A percentile compares a stretch with the other conserved stretches of the same genome.
These are phyloP conservation scores for Protonemura montana DNA, from an alignment of 2,888 invertebrate species.

Conservation along the genomic window DNA sequence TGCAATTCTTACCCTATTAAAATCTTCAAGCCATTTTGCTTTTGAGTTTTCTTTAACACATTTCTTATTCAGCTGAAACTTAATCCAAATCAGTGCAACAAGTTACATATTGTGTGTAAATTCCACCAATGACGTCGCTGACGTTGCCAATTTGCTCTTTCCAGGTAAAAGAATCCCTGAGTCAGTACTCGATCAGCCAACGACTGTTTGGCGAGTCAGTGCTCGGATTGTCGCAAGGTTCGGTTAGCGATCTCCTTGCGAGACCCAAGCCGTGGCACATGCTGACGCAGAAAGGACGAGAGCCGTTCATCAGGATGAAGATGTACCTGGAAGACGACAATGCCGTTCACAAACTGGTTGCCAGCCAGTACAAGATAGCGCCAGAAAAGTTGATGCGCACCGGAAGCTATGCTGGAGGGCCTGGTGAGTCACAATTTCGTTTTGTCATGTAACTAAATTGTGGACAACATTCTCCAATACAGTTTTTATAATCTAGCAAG, in stretches of 20 bases:
- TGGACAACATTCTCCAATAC: too few relatives aligned
- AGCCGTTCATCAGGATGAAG: slow-evolving; percentile 97
- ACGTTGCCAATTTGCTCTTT: slow-evolving; percentile 48
- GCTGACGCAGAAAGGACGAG: slow-evolving; percentile 95
- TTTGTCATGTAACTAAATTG: too few relatives aligned
- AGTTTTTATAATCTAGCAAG: too few relatives aligned
- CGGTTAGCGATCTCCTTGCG: slow-evolving; percentile 95
- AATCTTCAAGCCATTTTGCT: too few relatives aligned
- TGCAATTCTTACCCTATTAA: too few relatives aligned
- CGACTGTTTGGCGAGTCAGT: slow-evolving; percentile 97
- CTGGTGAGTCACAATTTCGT: slow-evolving; percentile 69
- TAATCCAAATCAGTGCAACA: too few relatives aligned
- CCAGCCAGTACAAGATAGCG: slow-evolving; percentile 97
- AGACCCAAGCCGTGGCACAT: slow-evolving; percentile 99
- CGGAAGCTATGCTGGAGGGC: slow-evolving; percentile 87
- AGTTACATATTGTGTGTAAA: too few relatives aligned
- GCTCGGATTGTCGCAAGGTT: slow-evolving; percentile 95
- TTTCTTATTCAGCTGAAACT: too few relatives aligned
- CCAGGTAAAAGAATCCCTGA: slow-evolving; percentile 89
- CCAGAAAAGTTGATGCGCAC: slow-evolving; percentile 97
- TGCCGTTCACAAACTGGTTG: slow-evolving; percentile 92
- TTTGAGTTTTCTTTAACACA: too few relatives aligned
- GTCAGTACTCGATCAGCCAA: slow-evolving; percentile 97
- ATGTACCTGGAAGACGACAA: slow-evolving; percentile 97
- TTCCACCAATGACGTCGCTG: neutral